Base-by-base conservation (phyloP, 2,888 invertebrate genomes). In the Octonoba sinensis region DNA sequence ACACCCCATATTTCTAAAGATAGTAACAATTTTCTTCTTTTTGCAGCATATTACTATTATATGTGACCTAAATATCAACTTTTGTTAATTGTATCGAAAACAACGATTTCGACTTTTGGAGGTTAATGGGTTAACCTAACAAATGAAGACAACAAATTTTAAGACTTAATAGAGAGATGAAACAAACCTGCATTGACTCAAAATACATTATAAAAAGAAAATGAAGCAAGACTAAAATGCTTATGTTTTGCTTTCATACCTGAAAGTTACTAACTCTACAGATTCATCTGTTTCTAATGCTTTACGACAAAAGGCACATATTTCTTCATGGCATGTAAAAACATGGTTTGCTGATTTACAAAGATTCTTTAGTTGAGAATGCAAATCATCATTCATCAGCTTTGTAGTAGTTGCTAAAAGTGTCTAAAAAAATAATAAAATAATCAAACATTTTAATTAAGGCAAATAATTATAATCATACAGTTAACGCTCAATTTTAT, bases 361-460 rank as follows among this genome's bases (percentile, higher is more conserved):
- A 69, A 88, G 85, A 49, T 87, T 86, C 20, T 86, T 85, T 75
- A 90, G 85, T 69, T 89, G 89, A 47, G 86, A 89, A 87, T 93
- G 93, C 69, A 94, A 90, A 89, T 94, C 93, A 72, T 91, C 90
- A 85, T 93, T 92, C 57, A 93, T 89, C 57, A 93, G 89, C 84
- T 91, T 91, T 62, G 92, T 91, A 3, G 93, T 92, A 0, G 92
- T 92, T 85, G 91, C 91, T 85, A 94, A 90, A 86, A 94, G 90
- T 64, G 93, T 91, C 86, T 88, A 86, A 18, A 86, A n/a, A 86
- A 67, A 20, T 24, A 54, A 64, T 59, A 65, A 22, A 54, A 75
- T 76, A 49, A 16, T 27, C 3, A 51, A n/a, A 51, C 18, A 18
- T 3, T n/a, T 51, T 18, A 51, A n/a, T 51, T 11, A 15, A 51